These are phyloP conservation scores for Microplitis deprimator DNA, from an alignment of 2,888 invertebrate species.

Conservation along the genomic window DNA sequence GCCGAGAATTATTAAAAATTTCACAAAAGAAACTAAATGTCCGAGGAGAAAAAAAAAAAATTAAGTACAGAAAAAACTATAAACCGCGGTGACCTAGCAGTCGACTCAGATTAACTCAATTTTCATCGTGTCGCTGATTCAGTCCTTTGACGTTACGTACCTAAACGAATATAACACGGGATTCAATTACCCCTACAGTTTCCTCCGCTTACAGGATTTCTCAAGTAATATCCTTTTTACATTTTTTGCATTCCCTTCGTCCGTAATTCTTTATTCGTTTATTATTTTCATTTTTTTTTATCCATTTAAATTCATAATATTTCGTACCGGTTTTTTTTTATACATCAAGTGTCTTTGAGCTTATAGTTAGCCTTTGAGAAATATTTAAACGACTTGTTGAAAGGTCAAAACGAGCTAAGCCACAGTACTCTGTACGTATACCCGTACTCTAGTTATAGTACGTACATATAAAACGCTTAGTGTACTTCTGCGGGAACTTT, in stretches of 20 bases:
- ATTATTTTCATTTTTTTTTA: background rate
- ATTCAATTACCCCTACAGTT: conserved; percentile 45
- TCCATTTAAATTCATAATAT: conserved; percentile 1
- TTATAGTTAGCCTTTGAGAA: background rate
- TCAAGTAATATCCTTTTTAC: conserved; percentile 13
- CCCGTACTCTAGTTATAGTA: too few species aligned
- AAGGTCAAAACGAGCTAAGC: conserved; percentile 43
- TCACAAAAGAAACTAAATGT: background rate
- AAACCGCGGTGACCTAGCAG: background rate
- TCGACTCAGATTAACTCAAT: conserved; percentile 57
- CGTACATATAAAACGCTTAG: background rate
- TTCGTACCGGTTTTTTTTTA: background rate
- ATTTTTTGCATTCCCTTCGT: conserved; percentile 2
- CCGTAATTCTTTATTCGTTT: background rate
- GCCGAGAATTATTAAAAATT: conserved; percentile 9
- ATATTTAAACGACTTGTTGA: conserved; percentile 32
- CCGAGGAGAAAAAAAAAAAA: background rate
- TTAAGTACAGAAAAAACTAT: background rate
- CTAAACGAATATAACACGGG: conserved; percentile 47
- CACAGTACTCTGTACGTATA: background rate
- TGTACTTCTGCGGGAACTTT: conserved; percentile 16
- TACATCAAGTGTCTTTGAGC: background rate
- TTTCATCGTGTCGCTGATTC: conserved; percentile 58
- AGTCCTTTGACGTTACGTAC: conserved; percentile 54
- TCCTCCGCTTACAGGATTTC: conserved; percentile 31